Conservation (phyloP, 2,113 vertebrate genomes). For the Megaceryle maxima region DNA sequence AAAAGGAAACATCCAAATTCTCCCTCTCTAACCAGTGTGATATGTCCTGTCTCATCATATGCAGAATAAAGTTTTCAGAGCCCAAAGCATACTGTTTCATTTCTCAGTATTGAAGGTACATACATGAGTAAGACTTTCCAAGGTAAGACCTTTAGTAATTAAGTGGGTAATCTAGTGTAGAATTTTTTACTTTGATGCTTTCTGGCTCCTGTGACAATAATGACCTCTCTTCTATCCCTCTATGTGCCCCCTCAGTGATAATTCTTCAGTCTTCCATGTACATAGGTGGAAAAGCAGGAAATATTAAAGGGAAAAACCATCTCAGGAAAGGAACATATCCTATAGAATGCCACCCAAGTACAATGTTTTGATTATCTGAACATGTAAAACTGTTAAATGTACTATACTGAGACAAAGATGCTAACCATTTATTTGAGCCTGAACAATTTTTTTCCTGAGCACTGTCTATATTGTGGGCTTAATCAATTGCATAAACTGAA, state of each 20-base stretch:
- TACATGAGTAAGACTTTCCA: background rate
- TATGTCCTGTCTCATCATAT: background rate
- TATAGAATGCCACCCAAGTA: background rate
- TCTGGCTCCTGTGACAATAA: background rate
- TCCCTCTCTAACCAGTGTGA: background rate
- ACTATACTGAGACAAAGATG: background rate
- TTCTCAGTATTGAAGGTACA: background rate
- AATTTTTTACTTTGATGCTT: background rate
- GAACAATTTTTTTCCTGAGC: background rate
- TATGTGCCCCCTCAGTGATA: background rate
- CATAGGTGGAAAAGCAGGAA: background rate
- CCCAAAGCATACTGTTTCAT: background rate
- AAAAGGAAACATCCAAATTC: background rate
- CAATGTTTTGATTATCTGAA: background rate
- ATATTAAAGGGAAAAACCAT: background rate
- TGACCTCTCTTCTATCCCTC: background rate
- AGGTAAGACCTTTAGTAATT: background rate
- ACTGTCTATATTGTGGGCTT: background rate
- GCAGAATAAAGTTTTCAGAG: background rate
- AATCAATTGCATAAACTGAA: background rate
- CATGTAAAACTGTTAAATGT: background rate
- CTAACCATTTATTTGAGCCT: background rate
- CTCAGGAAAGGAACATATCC: background rate
- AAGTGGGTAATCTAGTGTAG: background rate
- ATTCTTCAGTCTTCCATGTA: background rate